Evolutionary conservation across 2,797 vertebrate genomes (phyloP).

Genomic region (Sebastes nivosus): DNA sequence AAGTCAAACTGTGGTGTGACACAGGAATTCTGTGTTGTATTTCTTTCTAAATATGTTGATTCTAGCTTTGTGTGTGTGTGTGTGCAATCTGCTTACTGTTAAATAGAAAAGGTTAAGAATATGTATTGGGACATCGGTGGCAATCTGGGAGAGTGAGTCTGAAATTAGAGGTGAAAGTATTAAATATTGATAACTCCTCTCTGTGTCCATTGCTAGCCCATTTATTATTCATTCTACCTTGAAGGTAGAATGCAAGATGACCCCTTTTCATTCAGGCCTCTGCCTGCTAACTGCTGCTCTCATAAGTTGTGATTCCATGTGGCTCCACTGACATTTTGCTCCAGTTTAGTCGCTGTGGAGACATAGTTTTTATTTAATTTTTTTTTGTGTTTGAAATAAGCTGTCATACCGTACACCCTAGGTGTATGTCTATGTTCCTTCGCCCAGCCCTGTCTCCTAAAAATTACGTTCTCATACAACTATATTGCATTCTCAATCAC

Average conservation of each 20-base stretch:
- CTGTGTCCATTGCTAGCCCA: constrained; percentile 86
- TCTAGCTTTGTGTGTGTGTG: neutral
- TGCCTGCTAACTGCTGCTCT: constrained; percentile 71
- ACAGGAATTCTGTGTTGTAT: constrained; percentile 13
- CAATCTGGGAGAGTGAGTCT: constrained; percentile 78
- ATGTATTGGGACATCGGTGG: constrained; percentile 67
- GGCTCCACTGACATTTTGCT: constrained; percentile 64
- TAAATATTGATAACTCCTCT: constrained; percentile 95
- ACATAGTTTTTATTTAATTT: constrained; percentile 25
- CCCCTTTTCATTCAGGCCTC: constrained; percentile 78
- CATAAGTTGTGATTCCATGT: constrained; percentile 51
- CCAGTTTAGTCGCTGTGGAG: constrained; percentile 36
- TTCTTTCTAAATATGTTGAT: neutral
- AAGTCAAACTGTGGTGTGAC: neutral
- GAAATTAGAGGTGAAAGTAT: constrained; percentile 90
- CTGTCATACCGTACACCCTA: neutral
- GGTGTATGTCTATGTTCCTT: constrained; percentile 9
- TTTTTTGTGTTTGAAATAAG: constrained; percentile 27
- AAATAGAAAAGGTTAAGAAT: constrained; percentile 60
- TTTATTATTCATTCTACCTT: constrained; percentile 95
- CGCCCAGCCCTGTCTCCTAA: neutral
- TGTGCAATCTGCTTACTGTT: constrained; percentile 8
- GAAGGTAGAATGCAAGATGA: constrained; percentile 88
- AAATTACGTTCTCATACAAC: neutral
- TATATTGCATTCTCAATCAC: neutral